Conservation (phyloP, 2,797 vertebrate species). For the Myotis myotis region DNA sequence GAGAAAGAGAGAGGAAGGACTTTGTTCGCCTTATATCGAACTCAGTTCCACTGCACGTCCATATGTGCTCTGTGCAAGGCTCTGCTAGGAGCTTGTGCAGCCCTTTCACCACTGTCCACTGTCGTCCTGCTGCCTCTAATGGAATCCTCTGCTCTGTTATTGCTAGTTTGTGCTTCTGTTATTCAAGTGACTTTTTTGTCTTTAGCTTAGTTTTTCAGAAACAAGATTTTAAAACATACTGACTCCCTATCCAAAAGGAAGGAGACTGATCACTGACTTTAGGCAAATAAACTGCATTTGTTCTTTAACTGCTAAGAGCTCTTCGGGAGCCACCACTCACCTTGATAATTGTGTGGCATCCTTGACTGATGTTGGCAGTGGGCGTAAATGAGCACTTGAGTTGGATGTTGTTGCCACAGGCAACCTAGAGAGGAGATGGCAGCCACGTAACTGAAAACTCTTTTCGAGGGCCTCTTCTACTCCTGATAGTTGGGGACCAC, state of each 20-base stretch:
- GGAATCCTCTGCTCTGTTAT: not conserved
- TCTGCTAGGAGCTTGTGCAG: not conserved
- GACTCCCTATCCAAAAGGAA: slow-evolving; percentile 47
- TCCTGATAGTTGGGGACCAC: not conserved
- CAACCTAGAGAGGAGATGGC: not conserved
- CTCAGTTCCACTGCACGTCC: not conserved
- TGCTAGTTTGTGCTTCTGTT: not conserved
- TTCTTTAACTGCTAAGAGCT: not conserved
- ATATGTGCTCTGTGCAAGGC: not conserved
- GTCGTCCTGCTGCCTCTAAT: not conserved
- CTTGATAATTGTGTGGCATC: not conserved
- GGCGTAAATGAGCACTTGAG: not conserved
- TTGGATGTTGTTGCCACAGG: not conserved
- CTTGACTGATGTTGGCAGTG: not conserved
- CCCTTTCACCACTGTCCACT: not conserved
- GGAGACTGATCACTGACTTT: slow-evolving; percentile 22
- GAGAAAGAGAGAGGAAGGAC: not conserved
- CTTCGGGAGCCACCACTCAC: not conserved
- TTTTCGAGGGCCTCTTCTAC: not conserved
- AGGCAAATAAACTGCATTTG: not conserved
- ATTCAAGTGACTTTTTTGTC: not conserved
- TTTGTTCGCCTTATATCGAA: not conserved
- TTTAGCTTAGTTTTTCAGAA: slow-evolving; percentile 15
- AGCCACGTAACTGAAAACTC: not conserved
- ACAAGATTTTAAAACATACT: not conserved